Conservation (phyloP, 2,888 invertebrate species). For the Odiellus spinosus region DNA sequence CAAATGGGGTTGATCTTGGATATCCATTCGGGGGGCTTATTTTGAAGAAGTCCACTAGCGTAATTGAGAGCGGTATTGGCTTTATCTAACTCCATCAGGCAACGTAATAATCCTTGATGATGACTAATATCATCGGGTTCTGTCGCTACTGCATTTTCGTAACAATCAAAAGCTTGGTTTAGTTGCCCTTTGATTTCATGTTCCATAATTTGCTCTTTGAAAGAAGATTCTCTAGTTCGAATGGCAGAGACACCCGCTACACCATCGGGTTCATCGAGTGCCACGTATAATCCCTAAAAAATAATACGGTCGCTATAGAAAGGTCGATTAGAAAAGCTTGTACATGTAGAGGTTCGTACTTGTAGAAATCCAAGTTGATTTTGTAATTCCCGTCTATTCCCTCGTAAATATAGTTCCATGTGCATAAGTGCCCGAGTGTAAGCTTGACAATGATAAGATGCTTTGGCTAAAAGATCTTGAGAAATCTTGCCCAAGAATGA, state of each 20-base stretch:
- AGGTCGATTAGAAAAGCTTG: too few relatives aligned
- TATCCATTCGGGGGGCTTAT: slow-evolving; percentile 17
- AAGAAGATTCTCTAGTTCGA: slow-evolving; percentile 54
- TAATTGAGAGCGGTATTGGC: slow-evolving; percentile 26
- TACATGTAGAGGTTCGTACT: slow-evolving; percentile 23
- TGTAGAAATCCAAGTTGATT: slow-evolving; percentile 32
- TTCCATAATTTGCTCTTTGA: slow-evolving; percentile 25
- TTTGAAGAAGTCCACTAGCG: slow-evolving; percentile 15
- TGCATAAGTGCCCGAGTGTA: slow-evolving; percentile 31
- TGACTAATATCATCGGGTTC: slow-evolving; percentile 26
- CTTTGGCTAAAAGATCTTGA: slow-evolving; percentile 30
- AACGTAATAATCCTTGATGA: slow-evolving; percentile 60
- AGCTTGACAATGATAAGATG: slow-evolving; percentile 33
- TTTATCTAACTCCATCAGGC: slow-evolving; percentile 71
- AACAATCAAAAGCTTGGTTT: slow-evolving; percentile 67
- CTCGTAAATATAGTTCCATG: slow-evolving; percentile 31
- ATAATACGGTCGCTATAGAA: background rate
- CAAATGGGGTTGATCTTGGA: slow-evolving; percentile 41
- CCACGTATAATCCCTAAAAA: slow-evolving; percentile 59
- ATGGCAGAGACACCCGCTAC: slow-evolving; percentile 60
- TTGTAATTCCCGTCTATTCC: slow-evolving; percentile 25
- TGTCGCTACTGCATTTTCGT: slow-evolving; percentile 59
- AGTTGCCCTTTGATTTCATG: slow-evolving; percentile 24
- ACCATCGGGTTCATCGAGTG: slow-evolving; percentile 77
- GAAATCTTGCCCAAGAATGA: slow-evolving; percentile 30